A percentile compares a stretch with the other conserved stretches of the same genome.
These are phyloP conservation scores for Myiotriccus ornatus DNA, from an alignment of 2,797 vertebrate species.

Conservation along the genomic window DNA sequence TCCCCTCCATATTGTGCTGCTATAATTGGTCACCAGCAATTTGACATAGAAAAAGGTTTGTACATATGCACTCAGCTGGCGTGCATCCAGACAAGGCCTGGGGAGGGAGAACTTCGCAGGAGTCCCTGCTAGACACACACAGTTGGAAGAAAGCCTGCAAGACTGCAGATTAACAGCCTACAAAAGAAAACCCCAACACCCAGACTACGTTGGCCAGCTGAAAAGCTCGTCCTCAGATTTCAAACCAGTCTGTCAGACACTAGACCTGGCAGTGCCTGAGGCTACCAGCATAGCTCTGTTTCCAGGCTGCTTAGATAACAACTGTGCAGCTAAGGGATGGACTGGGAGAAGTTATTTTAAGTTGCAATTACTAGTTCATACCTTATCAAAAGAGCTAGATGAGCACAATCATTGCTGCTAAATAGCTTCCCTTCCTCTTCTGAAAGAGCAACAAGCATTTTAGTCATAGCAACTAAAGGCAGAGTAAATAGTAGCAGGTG, in stretches of 20 bases:
- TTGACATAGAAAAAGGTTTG: background rate
- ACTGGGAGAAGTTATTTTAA: conserved; percentile 26
- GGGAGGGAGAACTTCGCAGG: background rate
- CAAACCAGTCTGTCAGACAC: background rate
- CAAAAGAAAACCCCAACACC: background rate
- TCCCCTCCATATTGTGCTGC: background rate
- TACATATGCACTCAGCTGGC: background rate
- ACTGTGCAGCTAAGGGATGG: background rate
- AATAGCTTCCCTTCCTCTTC: conserved; percentile 10
- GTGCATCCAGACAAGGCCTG: fast-evolving
- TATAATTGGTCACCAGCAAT: background rate
- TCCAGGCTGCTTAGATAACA: background rate
- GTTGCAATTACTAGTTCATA: background rate
- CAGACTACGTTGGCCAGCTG: background rate
- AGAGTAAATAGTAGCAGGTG: background rate
- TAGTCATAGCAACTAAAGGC: background rate
- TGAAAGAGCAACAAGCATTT: background rate
- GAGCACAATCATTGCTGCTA: background rate
- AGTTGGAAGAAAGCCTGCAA: background rate
- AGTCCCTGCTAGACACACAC: background rate
- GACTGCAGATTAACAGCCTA: background rate
- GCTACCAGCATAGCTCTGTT: background rate
- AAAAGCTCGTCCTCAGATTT: background rate
- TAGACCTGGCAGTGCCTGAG: background rate
- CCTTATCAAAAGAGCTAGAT: conserved; percentile 18